Evolutionary conservation across 1,140 invertebrate species (phyloP), one percentile per base, ranked within the genome.

Genomic region (Piezodorus guildinii): DNA sequence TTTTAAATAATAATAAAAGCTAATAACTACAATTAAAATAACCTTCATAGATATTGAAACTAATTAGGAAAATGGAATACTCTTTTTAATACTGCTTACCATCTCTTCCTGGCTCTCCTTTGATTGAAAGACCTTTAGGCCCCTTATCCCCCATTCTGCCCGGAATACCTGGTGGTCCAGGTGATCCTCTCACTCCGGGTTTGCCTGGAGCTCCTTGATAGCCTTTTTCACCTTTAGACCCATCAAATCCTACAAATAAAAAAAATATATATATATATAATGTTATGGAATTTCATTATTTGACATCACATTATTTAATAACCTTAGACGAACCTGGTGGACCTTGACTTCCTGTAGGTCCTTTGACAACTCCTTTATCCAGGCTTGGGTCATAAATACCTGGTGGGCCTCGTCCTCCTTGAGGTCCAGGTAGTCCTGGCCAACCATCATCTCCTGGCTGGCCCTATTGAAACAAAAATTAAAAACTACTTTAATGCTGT

Each of bases 111-210:
- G 12, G 16, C 3, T 63, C 58, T 39, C 65, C 65, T 61, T 63
- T 63, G 9, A 58, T 39, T 6, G 54, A 56, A 15, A 58, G 15
- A 15, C 62, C 62, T 63, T 63, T 56, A 19, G 17, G 44, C 9
- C 65, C 65, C 65, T 75, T 74, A 30, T 75, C 58, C 45, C 85
- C 87, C 67, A 83, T 78, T 49, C 80, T 74, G 39, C 88, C 88
- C 69, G 82, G 78, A 74, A 85, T 85, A 14, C 87, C 87, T 39
- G 80, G 72, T 23, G 83, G 66, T 27, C 86, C 86, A 56, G 84
- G 85, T 43, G 88, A 72, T 64, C 88, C 88, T 72, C 87, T 88
- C 73, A 80, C 78, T 21, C 91, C 90, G n/a, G 76, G 71, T 25
- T 84, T 79, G 66, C 90, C 90, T 72, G 90, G 91, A 0, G 88